These are phyloP conservation scores for Patella caerulea DNA, from an alignment of 2,888 invertebrate genomes.

Conservation along the genomic window DNA sequence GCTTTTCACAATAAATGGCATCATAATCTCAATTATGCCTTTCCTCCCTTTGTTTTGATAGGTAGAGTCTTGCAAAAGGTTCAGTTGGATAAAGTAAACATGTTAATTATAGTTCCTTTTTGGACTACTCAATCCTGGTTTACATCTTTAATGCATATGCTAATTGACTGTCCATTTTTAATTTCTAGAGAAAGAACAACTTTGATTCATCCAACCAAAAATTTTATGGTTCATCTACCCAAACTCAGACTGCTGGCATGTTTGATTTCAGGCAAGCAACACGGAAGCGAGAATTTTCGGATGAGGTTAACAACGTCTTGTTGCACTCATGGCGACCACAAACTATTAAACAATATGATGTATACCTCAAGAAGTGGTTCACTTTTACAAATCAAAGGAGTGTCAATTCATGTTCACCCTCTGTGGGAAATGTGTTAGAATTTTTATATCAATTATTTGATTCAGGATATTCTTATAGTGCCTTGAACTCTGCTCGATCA, in stretches of 20 bases:
- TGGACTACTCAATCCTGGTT: not conserved
- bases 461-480: not conserved
- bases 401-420: not conserved
- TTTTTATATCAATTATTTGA: not conserved
- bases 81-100: not conserved
- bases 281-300: not conserved
- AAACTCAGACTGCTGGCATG: not conserved
- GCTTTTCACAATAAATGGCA: not conserved
- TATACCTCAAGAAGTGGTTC: slow-evolving; percentile 1
- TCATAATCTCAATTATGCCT: not conserved
- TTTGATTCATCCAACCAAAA: not conserved
- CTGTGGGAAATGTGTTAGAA: not conserved
- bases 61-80: not conserved
- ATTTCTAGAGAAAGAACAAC: not conserved
- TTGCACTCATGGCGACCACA: not conserved
- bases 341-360: not conserved
- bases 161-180: not conserved
- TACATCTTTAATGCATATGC: not conserved
- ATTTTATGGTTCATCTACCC: not conserved
- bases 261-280: not conserved
- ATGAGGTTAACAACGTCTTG: not conserved
- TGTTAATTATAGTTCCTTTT: not conserved
- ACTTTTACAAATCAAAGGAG: not conserved
- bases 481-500: not conserved
- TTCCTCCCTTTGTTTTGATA: not conserved